phyloP scores from a whole-genome alignment of 1,140 invertebrate genomes.

The Drosophila equinoxialis region DNA sequence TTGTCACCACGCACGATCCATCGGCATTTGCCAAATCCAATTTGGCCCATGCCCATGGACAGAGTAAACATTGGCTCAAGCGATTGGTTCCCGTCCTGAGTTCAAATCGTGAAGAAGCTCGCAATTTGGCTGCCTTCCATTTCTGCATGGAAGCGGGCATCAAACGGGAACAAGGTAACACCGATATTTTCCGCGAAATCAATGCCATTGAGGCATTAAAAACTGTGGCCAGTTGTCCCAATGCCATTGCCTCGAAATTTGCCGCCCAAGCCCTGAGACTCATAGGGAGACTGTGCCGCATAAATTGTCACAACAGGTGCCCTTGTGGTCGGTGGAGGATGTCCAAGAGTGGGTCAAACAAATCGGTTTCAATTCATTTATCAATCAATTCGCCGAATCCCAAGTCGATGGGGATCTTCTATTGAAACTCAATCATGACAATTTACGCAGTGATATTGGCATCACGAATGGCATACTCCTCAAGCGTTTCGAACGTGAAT shows the following conservation, averaged over 20 bases:
- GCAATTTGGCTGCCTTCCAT: constrained; percentile 98
- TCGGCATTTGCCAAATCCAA: constrained; percentile 97
- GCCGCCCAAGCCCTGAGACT: constrained; percentile 97
- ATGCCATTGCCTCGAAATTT: constrained; percentile 98
- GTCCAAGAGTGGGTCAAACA: constrained; percentile 99
- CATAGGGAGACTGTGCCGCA: constrained; percentile 99
- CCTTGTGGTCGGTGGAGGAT: constrained; percentile 98
- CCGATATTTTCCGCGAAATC: constrained; percentile 96
- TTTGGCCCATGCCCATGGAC: constrained; percentile 96
- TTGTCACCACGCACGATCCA: constrained; percentile 96
- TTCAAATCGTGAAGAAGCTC: constrained; percentile 97
- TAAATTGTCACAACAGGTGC: constrained; percentile 98
- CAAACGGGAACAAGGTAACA: constrained; percentile 97
- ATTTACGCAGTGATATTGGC: constrained; percentile 95
- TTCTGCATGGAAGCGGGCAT: constrained; percentile 99
- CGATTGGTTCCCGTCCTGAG: constrained; percentile 96
- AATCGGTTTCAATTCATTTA: constrained; percentile 95
- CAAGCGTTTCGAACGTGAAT: constrained; percentile 96
- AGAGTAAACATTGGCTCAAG: constrained; percentile 98
- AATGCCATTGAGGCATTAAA: constrained; percentile 97
- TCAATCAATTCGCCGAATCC: constrained; percentile 93
- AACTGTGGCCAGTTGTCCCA: constrained; percentile 98
- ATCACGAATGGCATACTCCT: constrained; percentile 96
- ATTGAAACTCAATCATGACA: constrained; percentile 95
- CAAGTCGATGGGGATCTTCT: constrained; percentile 99